Evolutionary conservation across 2,113 vertebrate species (phyloP).

Genomic region (Catharus fuscescens): DNA sequence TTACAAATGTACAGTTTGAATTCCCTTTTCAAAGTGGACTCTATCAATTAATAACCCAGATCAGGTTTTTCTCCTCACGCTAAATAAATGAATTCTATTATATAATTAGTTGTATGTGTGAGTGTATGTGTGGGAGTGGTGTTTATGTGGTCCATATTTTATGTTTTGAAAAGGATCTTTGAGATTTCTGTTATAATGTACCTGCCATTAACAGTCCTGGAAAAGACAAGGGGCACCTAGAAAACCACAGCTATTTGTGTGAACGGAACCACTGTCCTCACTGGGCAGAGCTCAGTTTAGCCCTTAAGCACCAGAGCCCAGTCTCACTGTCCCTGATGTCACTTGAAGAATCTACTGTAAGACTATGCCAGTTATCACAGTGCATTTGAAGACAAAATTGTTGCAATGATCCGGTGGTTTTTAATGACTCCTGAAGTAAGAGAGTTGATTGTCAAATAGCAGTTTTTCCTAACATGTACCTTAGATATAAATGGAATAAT

Average conservation of each 20-base stretch:
- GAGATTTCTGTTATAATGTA: not conserved
- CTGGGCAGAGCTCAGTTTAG: not conserved
- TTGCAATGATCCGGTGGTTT: fast-evolving
- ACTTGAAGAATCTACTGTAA: not conserved
- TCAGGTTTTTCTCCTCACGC: not conserved
- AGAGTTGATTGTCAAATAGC: not conserved
- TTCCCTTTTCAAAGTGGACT: not conserved
- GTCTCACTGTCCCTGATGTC: not conserved
- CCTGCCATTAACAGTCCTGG: not conserved
- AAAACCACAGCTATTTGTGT: not conserved
- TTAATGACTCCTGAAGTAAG: not conserved
- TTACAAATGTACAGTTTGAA: not conserved
- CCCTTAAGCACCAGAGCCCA: not conserved
- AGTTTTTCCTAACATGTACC: not conserved
- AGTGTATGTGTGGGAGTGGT: too few species aligned
- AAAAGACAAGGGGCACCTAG: not conserved
- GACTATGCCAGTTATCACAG: not conserved
- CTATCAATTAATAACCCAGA: not conserved
- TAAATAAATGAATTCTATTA: not conserved
- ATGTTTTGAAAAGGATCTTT: not conserved
- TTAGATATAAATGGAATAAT: not conserved
- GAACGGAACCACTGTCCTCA: not conserved
- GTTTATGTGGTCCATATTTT: not conserved
- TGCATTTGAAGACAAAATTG: not conserved
- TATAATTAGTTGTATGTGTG: fast-evolving